Evolutionary conservation across 2,113 vertebrate species (phyloP).

Genomic region (Thinocorus orbignyianus): DNA sequence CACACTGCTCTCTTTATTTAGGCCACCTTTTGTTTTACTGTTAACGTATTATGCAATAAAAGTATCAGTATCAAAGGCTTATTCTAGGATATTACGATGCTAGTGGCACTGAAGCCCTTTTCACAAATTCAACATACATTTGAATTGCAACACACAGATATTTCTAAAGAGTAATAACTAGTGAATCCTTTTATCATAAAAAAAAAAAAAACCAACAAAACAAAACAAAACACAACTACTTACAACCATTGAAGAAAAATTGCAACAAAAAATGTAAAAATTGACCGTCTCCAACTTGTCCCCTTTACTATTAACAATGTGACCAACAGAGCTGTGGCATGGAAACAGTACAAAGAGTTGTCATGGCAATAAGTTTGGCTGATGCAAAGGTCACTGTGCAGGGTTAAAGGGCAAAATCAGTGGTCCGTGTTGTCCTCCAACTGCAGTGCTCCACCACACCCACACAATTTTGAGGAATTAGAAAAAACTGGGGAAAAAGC

Average conservation of each 20-base stretch:
- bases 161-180: slow-evolving; percentile 86
- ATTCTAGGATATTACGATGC: slow-evolving; percentile 63
- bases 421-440: slow-evolving; percentile 77
- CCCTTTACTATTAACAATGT: slow-evolving; percentile 83
- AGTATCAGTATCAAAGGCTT: slow-evolving; percentile 69
- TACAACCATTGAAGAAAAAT: slow-evolving; percentile 83
- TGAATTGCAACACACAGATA: slow-evolving; percentile 87
- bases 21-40: slow-evolving; percentile 72
- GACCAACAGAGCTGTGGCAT: slow-evolving; percentile 84
- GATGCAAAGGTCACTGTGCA: slow-evolving; percentile 84
- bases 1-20: slow-evolving; percentile 76
- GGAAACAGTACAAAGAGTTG: slow-evolving; percentile 85
- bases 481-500: slow-evolving; percentile 76
- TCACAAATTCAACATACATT: slow-evolving; percentile 87
- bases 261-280: slow-evolving; percentile 84
- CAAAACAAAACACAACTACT: slow-evolving; percentile 76
- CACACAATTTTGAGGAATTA: slow-evolving; percentile 76
- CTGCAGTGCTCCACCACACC: slow-evolving; percentile 79
- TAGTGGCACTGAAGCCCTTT: slow-evolving; percentile 83
- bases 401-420: slow-evolving; percentile 83
- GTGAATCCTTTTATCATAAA: slow-evolving; percentile 84
- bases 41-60: slow-evolving; percentile 68
- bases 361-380: slow-evolving; percentile 85
- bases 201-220: slow-evolving; percentile 66
- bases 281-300: slow-evolving; percentile 87